Percentiles rank a stretch among this genome's conserved stretches.
Evolutionary conservation across 2,797 vertebrate genomes (phyloP).

Genomic region (Esox masquinongy): DNA sequence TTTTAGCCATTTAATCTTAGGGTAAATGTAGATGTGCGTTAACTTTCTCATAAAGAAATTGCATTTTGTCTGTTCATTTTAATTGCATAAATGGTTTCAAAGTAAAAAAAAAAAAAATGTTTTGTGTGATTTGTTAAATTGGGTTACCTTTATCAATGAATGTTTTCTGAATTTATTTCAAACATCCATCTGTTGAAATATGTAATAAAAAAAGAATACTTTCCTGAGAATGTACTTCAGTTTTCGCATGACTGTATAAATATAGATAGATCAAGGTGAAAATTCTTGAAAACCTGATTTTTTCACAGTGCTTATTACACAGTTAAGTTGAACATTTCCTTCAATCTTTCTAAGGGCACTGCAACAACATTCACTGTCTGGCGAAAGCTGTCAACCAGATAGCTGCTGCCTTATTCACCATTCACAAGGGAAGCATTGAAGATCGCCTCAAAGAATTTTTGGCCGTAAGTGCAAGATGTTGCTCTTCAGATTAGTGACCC

Average conservation of each 20-base stretch:
- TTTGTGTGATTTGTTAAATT: no score
- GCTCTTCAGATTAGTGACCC: neutral
- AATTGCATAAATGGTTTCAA: no score
- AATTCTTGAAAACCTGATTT: neutral
- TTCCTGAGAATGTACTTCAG: no score
- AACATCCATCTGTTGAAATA: no score
- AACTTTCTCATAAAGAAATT: no score
- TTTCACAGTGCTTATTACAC: neutral
- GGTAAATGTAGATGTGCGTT: no score
- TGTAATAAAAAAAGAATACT: no score
- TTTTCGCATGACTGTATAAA: neutral
- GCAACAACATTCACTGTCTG: conserved; percentile 38
- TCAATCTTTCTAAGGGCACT: conserved; percentile 16
- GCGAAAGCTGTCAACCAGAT: conserved; percentile 85
- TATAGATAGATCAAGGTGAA: neutral
- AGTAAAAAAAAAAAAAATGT: no score
- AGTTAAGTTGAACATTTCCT: neutral
- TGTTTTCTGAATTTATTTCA: no score
- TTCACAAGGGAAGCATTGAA: conserved; percentile 96
- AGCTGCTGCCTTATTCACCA: conserved; percentile 17
- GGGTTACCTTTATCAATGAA: no score
- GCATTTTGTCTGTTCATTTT: no score
- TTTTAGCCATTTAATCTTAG: no score
- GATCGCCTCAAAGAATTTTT: conserved; percentile 98
- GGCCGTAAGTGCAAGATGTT: conserved; percentile 79